These are phyloP conservation scores for Colaptes auratus DNA, from an alignment of 2,113 vertebrate genomes.

Conservation along the genomic window DNA sequence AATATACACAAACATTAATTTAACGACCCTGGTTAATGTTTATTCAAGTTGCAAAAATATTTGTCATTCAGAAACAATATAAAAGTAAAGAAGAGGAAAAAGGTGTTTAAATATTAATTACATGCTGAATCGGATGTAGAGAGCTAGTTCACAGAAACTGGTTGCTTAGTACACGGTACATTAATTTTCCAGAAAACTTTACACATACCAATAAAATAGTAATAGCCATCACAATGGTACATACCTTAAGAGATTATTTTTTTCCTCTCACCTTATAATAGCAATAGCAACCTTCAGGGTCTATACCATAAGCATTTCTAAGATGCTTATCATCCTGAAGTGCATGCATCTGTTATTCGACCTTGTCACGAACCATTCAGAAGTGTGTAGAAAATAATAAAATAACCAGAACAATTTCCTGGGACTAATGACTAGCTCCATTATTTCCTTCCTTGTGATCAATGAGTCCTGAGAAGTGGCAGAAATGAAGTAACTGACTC, in stretches of 20 bases:
- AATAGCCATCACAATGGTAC: not conserved
- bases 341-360: not conserved
- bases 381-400: constrained; percentile 18
- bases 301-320: not conserved
- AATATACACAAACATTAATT: constrained; percentile 42
- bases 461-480: not conserved
- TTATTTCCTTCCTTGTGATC: constrained; percentile 32
- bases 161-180: constrained; percentile 18
- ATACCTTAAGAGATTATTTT: not conserved
- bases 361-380: constrained; percentile 25
- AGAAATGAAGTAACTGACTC: not conserved
- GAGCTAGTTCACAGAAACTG: not conserved
- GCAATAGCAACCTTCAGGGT: constrained; percentile 9
- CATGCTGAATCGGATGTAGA: constrained; percentile 9
- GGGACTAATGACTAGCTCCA: constrained; percentile 15
- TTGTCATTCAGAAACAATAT: constrained; percentile 50
- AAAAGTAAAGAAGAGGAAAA: constrained; percentile 18
- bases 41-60: constrained; percentile 53
- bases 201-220: constrained; percentile 7
- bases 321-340: not conserved
- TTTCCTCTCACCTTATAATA: not conserved
- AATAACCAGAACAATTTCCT: constrained; percentile 33
- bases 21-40: constrained; percentile 15
- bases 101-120: constrained; percentile 61
- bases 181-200: constrained; percentile 33